These are phyloP conservation scores for Silurus asotus DNA, from an alignment of 2,113 vertebrate species.

Conservation along the genomic window DNA sequence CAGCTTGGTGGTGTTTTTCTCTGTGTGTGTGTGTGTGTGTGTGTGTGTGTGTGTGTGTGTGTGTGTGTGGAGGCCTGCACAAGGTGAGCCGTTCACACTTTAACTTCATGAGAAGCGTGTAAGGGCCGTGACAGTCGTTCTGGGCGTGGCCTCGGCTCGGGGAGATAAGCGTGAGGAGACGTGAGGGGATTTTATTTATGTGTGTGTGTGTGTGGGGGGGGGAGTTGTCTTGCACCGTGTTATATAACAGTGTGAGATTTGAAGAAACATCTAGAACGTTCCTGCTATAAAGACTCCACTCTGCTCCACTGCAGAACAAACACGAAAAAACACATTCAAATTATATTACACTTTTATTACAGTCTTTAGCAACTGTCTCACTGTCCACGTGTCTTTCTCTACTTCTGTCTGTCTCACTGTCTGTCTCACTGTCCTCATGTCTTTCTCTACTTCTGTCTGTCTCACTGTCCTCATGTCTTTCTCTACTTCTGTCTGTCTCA, in stretches of 20 bases:
- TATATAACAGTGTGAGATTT: constrained; percentile 7
- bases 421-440: not conserved
- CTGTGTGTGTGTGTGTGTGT: not conserved
- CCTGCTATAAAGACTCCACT: not conserved
- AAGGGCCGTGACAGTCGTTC: not conserved
- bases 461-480: not conserved
- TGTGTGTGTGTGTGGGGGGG: not conserved
- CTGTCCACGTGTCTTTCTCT: not conserved
- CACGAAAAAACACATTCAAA: too few relatives aligned
- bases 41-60: not conserved
- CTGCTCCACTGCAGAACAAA: not conserved
- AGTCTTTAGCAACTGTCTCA: not conserved
- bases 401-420: not conserved
- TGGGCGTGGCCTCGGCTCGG: constrained; percentile 46
- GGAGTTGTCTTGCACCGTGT: not conserved
- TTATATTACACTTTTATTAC: not conserved
- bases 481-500: not conserved
- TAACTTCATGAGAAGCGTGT: not conserved
- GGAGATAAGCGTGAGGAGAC: constrained; percentile 54
- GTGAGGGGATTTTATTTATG: not conserved
- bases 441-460: not conserved
- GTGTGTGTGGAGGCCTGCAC: constrained; percentile 1
- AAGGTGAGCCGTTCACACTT: not conserved
- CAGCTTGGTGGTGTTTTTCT: constrained; percentile 40
- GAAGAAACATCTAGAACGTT: constrained; percentile 33